Evolutionary conservation across 2,113 vertebrate species (phyloP).

Genomic region (Rhinoderma darwinii): DNA sequence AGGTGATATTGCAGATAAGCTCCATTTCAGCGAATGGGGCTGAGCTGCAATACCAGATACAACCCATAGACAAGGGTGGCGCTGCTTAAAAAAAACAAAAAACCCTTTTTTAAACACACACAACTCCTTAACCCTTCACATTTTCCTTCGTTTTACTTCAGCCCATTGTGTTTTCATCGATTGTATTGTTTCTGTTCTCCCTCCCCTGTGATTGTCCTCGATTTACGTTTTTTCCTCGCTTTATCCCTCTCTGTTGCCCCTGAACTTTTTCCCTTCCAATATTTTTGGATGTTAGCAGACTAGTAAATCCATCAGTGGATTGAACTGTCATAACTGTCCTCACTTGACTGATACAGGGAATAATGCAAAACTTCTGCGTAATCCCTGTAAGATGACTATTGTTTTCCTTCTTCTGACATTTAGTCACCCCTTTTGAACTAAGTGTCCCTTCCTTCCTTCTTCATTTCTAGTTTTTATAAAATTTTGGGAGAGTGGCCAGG

Average conservation of each 20-base stretch:
- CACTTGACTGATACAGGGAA: not conserved
- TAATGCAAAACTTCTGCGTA: constrained; percentile 19
- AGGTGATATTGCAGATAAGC: too few species aligned
- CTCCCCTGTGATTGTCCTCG: not conserved
- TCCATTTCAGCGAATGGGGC: too few species aligned
- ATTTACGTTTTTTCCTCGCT: not conserved
- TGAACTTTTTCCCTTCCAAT: not conserved
- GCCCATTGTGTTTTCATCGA: not conserved
- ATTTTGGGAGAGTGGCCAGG: constrained; percentile 27
- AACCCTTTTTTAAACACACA: not conserved
- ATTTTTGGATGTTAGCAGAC: not conserved
- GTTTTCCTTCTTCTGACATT: constrained; percentile 15
- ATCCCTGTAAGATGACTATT: constrained; percentile 19
- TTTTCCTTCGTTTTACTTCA: not conserved
- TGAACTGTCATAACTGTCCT: constrained; percentile 9
- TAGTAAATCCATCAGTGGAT: not conserved
- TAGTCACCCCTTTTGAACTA: constrained; percentile 20
- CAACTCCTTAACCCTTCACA: not conserved
- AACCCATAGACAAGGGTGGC: too few species aligned
- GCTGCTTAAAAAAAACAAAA: too few species aligned
- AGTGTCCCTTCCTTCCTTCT: constrained; percentile 38
- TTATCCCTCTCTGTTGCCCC: not conserved
- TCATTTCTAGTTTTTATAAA: constrained; percentile 33
- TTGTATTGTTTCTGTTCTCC: not conserved
- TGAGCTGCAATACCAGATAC: not conserved